Conservation (phyloP, 2,888 invertebrate species). For the Deilephila porcellus region DNA sequence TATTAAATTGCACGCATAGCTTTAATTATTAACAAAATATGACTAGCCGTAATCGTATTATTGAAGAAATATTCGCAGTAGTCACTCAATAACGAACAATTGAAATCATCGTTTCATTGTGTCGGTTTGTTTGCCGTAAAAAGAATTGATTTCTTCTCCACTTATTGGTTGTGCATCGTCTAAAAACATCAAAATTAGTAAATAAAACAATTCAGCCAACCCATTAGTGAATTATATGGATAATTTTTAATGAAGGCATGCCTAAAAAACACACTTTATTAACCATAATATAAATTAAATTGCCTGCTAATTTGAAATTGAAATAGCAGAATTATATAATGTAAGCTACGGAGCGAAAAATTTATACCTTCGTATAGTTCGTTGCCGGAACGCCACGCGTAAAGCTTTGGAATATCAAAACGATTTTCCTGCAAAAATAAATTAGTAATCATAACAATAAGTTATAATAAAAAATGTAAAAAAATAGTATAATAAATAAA, state of each 20-base stretch:
- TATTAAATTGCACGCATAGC: constrained; percentile 2
- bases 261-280: too few species aligned
- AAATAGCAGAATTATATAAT: too few species aligned
- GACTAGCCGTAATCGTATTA: not conserved
- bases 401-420: constrained; percentile 75
- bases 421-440: constrained; percentile 67
- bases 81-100: not conserved
- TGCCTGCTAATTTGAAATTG: too few species aligned
- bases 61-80: not conserved
- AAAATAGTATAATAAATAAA: too few species aligned
- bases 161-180: constrained; percentile 50
- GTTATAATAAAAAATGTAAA: too few species aligned
- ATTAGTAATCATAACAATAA: not conserved
- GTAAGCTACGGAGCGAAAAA: not conserved
- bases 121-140: constrained; percentile 56
- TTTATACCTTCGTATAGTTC: constrained; percentile 39
- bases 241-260: too few species aligned
- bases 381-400: constrained; percentile 60
- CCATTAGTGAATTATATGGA: too few species aligned
- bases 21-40: not conserved
- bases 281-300: too few species aligned
- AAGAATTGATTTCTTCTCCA: constrained; percentile 55
- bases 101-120: constrained; percentile 55
- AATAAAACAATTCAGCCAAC: too few species aligned
- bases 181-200: constrained; percentile 39